These are phyloP conservation scores for Campylomormyrus tamandua DNA, from an alignment of 2,113 vertebrate species.

Conservation along the genomic window DNA sequence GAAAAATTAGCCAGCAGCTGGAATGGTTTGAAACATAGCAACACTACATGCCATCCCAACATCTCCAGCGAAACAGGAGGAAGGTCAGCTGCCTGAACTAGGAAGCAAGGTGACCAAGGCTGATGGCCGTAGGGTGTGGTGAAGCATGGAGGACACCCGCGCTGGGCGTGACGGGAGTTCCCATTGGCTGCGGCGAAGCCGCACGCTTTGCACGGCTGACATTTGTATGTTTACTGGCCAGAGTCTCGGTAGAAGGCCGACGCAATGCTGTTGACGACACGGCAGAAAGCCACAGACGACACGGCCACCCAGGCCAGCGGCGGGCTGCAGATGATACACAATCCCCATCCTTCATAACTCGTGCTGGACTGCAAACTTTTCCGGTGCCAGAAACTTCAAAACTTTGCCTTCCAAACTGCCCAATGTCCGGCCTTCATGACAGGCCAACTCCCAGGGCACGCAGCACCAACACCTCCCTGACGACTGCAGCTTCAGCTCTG, in stretches of 20 bases:
- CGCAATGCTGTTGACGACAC: neutral
- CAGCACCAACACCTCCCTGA: neutral
- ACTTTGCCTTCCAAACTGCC: neutral
- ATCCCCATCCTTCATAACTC: neutral
- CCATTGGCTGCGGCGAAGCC: neutral
- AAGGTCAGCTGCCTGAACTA: neutral
- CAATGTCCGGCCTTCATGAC: neutral
- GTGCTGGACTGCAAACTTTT: neutral
- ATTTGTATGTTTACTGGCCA: neutral
- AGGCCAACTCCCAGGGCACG: neutral
- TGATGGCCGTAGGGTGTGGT: neutral
- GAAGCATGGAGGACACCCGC: neutral
- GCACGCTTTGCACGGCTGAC: neutral
- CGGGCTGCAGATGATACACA: neutral
- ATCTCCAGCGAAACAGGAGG: neutral
- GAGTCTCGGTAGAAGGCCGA: neutral
- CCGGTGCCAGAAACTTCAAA: neutral
- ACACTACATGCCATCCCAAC: neutral
- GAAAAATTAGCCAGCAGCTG: neutral
- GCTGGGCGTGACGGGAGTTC: neutral
- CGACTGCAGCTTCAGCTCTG: neutral
- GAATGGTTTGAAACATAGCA: constrained; percentile 15
- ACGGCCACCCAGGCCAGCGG: neutral
- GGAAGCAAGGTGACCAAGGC: neutral
- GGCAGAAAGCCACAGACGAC: neutral